A percentile compares a stretch with the other conserved stretches of the same genome.
phyloP scores from a whole-genome alignment of 2,797 vertebrate species.

The Eulemur coronatus region DNA sequence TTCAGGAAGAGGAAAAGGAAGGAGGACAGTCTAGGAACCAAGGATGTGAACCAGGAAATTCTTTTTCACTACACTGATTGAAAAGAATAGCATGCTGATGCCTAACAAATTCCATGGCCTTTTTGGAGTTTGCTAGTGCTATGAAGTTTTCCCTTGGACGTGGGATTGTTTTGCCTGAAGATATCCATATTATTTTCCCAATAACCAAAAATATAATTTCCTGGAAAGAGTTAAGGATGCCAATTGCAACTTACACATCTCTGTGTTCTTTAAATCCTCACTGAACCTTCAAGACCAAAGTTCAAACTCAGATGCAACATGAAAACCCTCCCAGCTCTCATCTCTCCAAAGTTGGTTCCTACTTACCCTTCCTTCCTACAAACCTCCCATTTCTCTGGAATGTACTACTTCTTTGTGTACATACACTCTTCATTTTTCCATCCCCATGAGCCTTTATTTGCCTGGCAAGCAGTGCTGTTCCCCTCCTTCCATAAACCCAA shows the following conservation, averaged over 20 bases:
- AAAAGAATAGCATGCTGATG: constrained; percentile 25
- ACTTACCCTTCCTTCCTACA: neutral
- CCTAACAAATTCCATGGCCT: neutral
- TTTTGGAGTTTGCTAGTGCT: neutral
- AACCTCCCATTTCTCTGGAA: neutral
- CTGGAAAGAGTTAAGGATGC: neutral
- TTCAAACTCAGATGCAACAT: neutral
- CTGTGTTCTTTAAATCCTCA: neutral
- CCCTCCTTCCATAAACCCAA: neutral
- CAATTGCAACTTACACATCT: neutral
- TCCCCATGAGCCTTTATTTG: neutral
- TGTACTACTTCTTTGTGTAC: neutral
- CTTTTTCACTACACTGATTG: constrained; percentile 11
- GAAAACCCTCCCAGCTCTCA: neutral
- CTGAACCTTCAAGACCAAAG: neutral
- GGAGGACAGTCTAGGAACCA: constrained; percentile 61
- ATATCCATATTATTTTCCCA: neutral
- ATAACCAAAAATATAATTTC: neutral
- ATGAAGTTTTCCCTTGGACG: neutral
- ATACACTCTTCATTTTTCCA: neutral
- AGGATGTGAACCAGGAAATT: constrained; percentile 55
- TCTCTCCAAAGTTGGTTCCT: neutral
- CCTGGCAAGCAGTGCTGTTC: neutral
- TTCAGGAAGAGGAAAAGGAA: constrained; percentile 71
- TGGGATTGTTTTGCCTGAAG: neutral